These are phyloP conservation scores for Fragum whitleyi DNA, from an alignment of 2,888 invertebrate genomes.

Conservation along the genomic window DNA sequence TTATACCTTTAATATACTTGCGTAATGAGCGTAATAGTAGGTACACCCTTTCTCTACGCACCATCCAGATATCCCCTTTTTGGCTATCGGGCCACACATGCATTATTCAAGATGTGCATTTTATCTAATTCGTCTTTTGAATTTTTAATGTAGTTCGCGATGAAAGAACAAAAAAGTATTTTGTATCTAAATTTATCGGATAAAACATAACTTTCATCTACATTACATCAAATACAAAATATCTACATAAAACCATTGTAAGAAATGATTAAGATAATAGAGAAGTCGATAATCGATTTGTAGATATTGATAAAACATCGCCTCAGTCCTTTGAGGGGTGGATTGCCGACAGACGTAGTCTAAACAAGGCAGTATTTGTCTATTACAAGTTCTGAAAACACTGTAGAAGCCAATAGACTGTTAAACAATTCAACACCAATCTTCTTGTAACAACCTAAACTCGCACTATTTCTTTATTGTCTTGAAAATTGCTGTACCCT, in stretches of 20 bases:
- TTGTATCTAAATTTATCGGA: not conserved
- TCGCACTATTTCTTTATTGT: slow-evolving; percentile 10
- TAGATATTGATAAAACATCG: slow-evolving; percentile 1
- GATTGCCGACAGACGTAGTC: slow-evolving; percentile 2
- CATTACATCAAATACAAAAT: not conserved
- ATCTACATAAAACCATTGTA: not conserved
- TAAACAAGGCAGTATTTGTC: not conserved
- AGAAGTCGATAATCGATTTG: slow-evolving; percentile 15
- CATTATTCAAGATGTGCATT: no score
- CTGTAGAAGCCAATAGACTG: not conserved
- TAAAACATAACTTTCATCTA: not conserved
- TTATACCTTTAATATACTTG: no score
- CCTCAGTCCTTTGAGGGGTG: not conserved
- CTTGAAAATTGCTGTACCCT: not conserved
- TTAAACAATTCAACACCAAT: not conserved
- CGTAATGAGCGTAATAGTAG: no score
- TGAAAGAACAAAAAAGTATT: not conserved
- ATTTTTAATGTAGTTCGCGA: no score
- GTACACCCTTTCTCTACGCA: no score
- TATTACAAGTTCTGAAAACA: slow-evolving; percentile 12
- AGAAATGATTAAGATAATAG: not conserved
- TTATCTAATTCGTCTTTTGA: no score
- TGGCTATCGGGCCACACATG: no score
- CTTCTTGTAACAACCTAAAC: not conserved
- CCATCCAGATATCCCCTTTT: no score